A percentile compares a stretch with the other conserved stretches of the same genome.
phyloP scores from a whole-genome alignment of 2,113 vertebrate genomes.

The Cynocephalus volans region DNA sequence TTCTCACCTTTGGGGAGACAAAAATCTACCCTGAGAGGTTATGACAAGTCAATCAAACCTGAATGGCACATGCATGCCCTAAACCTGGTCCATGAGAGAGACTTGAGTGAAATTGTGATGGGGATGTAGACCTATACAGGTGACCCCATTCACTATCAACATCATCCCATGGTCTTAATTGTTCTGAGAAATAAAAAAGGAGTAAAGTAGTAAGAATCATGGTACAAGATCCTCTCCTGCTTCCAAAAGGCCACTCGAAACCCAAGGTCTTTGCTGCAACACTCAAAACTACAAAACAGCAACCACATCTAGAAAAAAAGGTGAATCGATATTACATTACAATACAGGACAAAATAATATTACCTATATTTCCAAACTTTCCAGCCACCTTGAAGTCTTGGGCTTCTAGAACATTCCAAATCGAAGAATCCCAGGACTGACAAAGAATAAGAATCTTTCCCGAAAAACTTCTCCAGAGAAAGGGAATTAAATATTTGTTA shows the following conservation, averaged over 20 bases:
- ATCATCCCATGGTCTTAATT: accelerated
- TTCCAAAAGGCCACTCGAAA: not conserved
- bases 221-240: accelerated
- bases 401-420: not conserved
- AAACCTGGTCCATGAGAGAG: not conserved
- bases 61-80: accelerated
- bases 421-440: not conserved
- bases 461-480: not conserved
- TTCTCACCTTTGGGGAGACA: not conserved
- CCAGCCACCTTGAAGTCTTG: no score
- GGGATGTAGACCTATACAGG: accelerated
- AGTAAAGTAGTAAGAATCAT: accelerated
- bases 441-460: not conserved
- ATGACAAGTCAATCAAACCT: not conserved
- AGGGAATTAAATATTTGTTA: not conserved
- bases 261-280: no score
- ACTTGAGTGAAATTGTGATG: accelerated
- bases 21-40: not conserved
- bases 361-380: accelerated
- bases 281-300: not conserved
- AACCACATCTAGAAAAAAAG: not conserved
- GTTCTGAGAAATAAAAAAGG: not conserved
- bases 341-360: accelerated
- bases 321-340: accelerated
- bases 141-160: accelerated